Evolutionary conservation across 1,140 invertebrate genomes (phyloP).

Genomic region (Drosophila chauvacae): DNA sequence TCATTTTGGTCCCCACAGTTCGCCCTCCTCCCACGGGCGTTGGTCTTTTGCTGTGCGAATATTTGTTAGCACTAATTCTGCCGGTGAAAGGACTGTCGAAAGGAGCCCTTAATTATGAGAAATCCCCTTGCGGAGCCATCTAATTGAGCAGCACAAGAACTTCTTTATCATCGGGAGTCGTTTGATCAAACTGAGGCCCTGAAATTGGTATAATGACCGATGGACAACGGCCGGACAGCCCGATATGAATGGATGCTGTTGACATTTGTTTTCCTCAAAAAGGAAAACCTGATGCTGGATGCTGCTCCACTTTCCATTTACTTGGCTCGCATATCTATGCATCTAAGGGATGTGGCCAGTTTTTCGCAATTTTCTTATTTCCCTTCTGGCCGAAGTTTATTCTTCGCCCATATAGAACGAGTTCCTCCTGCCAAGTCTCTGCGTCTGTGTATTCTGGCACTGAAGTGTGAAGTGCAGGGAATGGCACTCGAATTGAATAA

Average conservation of each 20-base stretch:
- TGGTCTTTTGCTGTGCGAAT: conserved; percentile 28
- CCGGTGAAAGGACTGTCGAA: conserved; percentile 7
- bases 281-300: conserved; percentile 2
- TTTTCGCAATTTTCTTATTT: conserved; percentile 38
- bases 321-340: conserved; percentile 12
- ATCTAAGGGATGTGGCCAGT: conserved; percentile 15
- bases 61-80: conserved; percentile 56
- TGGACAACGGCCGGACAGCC: neutral
- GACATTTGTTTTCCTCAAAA: conserved; percentile 48
- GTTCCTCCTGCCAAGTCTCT: conserved; percentile 19
- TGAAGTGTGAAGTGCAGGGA: conserved; percentile 34
- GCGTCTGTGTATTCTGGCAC: conserved; percentile 3
- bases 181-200: conserved; percentile 17
- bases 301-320: neutral
- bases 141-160: conserved; percentile 44
- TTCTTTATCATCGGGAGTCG: conserved; percentile 9
- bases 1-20: conserved; percentile 4
- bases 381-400: conserved; percentile 27
- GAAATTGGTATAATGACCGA: conserved; percentile 36
- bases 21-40: neutral
- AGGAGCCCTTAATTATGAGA: conserved; percentile 12
- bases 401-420: conserved; percentile 24
- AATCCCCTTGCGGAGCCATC: conserved; percentile 9
- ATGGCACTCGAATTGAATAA: conserved; percentile 51
- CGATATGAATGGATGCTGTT: conserved; percentile 22